phyloP scores from a whole-genome alignment of 2,113 vertebrate species.

The Origma solitaria region DNA sequence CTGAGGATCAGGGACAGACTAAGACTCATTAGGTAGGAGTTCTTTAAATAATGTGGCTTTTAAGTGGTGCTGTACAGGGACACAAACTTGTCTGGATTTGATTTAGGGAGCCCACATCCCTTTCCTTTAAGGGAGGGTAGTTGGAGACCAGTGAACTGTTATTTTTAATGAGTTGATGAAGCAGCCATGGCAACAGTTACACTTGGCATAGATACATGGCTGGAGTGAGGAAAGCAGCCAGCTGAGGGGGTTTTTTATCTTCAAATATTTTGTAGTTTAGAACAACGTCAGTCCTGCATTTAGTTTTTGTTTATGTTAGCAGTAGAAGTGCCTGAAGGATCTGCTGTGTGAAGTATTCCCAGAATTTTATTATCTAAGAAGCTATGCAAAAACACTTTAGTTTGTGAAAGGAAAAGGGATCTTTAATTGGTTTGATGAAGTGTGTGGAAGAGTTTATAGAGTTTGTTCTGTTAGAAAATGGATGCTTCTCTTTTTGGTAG shows the following conservation, averaged over 20 bases:
- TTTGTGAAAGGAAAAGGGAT: not conserved
- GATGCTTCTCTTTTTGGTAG: not conserved
- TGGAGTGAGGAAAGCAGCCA: not conserved
- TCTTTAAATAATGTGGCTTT: not conserved
- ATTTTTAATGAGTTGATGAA: slow-evolving; percentile 5
- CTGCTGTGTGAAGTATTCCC: not conserved
- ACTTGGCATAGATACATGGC: not conserved
- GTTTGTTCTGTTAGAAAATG: not conserved
- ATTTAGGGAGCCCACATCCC: not conserved
- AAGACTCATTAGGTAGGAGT: not conserved
- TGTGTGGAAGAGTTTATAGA: not conserved
- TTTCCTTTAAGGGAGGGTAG: not conserved
- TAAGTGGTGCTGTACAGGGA: not conserved
- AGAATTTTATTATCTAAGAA: not conserved
- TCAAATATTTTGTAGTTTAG: not conserved
- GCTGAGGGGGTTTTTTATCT: not conserved
- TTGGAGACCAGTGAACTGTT: not conserved
- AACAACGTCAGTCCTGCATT: not conserved
- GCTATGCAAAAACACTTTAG: not conserved
- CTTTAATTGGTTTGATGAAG: not conserved
- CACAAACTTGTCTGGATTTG: not conserved
- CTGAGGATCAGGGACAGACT: no score
- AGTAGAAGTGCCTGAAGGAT: not conserved
- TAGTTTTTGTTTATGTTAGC: not conserved
- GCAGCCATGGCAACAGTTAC: slow-evolving; percentile 39